A percentile compares a stretch with the other conserved stretches of the same genome.
phyloP scores from a whole-genome alignment of 2,113 vertebrate genomes.

The Columba janthina region DNA sequence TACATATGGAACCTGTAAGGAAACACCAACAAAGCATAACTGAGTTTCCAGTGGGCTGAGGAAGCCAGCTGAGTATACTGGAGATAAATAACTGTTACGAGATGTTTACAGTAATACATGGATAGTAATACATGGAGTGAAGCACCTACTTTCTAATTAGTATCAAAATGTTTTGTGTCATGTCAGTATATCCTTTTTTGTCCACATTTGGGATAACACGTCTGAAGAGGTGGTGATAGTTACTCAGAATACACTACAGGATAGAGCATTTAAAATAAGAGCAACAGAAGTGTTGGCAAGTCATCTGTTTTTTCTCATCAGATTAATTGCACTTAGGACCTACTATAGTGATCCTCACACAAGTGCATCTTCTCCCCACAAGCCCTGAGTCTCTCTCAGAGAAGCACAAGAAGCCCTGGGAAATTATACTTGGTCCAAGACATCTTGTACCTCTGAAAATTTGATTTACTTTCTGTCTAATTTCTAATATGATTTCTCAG shows the following conservation, averaged over 20 bases:
- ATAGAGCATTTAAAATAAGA: not conserved
- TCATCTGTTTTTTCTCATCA: not conserved
- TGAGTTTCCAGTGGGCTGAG: not conserved
- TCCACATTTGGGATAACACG: not conserved
- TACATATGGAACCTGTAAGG: not conserved
- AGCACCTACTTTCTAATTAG: not conserved
- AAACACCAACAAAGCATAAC: not conserved
- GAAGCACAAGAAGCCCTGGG: not conserved
- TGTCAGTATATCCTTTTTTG: not conserved
- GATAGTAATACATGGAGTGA: not conserved
- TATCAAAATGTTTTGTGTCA: not conserved
- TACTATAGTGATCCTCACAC: not conserved
- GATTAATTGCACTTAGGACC: not conserved
- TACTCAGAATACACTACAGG: not conserved
- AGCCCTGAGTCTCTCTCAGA: not conserved
- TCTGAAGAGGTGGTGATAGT: not conserved
- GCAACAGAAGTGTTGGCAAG: not conserved
- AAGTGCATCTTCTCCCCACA: not conserved
- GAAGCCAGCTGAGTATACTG: not conserved
- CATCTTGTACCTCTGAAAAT: not conserved
- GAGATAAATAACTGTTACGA: not conserved
- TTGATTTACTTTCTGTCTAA: not conserved
- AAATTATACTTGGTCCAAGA: accelerated
- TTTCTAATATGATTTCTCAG: not conserved
- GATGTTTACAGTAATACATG: no score